These are phyloP conservation scores for Rhegmatorhina hoffmannsi DNA, from an alignment of 2,113 vertebrate genomes.

Conservation along the genomic window DNA sequence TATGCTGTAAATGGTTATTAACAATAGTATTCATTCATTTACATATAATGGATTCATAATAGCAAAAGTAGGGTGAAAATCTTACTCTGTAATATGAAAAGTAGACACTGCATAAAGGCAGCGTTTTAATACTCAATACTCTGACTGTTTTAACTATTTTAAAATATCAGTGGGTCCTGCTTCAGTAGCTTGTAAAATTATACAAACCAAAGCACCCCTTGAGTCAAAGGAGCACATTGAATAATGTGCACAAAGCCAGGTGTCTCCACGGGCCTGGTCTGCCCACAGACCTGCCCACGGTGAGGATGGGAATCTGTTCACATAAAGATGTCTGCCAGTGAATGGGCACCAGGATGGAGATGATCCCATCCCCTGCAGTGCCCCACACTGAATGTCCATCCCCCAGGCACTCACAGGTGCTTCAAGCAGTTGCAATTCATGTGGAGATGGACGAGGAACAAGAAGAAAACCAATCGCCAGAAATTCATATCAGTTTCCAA, in stretches of 20 bases:
- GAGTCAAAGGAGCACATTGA: conserved; percentile 35
- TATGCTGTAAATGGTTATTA: conserved; percentile 70
- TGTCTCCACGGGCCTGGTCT: not conserved
- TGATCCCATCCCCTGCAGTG: too few relatives aligned
- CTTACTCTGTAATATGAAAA: conserved; percentile 57
- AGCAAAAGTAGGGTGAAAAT: conserved; percentile 62
- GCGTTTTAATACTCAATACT: conserved; percentile 61
- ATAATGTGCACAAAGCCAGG: not conserved
- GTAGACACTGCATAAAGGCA: conserved; percentile 58
- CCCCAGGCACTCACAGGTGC: not conserved
- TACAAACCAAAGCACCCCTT: conserved; percentile 22
- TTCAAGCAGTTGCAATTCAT: not conserved
- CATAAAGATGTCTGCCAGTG: not conserved
- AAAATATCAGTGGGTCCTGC: conserved; percentile 62
- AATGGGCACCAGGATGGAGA: not conserved
- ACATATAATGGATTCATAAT: conserved; percentile 69
- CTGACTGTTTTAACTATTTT: conserved; percentile 67
- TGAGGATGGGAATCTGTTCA: not conserved
- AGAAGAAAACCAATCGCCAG: not conserved
- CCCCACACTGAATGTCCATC: rapidly evolving
- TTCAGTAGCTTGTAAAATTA: conserved; percentile 66
- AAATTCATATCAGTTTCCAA: not conserved
- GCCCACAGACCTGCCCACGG: not conserved
- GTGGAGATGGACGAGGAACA: not conserved
- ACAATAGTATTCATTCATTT: conserved; percentile 70